These are phyloP conservation scores for Nyctereutes procyonoides DNA, from an alignment of 2,113 vertebrate genomes.

Conservation along the genomic window DNA sequence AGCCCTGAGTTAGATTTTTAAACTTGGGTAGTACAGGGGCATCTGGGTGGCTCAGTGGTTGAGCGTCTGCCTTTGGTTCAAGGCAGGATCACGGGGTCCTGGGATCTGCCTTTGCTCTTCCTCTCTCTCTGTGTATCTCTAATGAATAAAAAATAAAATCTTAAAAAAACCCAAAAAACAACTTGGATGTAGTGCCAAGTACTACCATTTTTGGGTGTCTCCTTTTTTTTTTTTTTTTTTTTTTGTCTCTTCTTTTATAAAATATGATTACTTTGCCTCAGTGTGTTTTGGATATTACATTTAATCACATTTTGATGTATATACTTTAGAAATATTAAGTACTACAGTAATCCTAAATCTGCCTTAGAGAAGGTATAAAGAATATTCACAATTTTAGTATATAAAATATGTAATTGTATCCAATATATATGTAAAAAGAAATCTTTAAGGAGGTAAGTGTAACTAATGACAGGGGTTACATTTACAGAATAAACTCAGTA, in stretches of 20 bases:
- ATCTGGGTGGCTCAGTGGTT: too few relatives aligned
- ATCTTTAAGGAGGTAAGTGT: neutral
- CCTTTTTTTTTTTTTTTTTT: too few relatives aligned
- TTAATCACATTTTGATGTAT: constrained; percentile 37
- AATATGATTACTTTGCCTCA: neutral
- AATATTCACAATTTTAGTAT: constrained; percentile 10
- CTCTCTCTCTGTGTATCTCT: too few relatives aligned
- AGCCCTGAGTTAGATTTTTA: constrained; percentile 28
- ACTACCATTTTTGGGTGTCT: too few relatives aligned
- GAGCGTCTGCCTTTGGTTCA: too few relatives aligned
- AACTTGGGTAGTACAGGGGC: neutral
- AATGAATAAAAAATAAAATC: too few relatives aligned
- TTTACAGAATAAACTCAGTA: constrained; percentile 47
- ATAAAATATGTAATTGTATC: neutral
- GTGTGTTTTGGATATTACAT: neutral
- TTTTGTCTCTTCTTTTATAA: constrained; percentile 30
- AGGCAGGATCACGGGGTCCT: too few relatives aligned
- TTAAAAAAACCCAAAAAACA: too few relatives aligned
- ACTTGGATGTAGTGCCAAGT: too few relatives aligned
- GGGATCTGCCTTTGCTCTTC: too few relatives aligned
- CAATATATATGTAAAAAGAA: neutral
- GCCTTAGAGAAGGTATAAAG: constrained; percentile 11
- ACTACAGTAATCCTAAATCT: constrained; percentile 4
- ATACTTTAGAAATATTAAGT: constrained; percentile 33
- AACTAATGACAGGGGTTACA: neutral